Evolutionary conservation across 2,888 invertebrate species (phyloP).

Genomic region (Spialia ferax): DNA sequence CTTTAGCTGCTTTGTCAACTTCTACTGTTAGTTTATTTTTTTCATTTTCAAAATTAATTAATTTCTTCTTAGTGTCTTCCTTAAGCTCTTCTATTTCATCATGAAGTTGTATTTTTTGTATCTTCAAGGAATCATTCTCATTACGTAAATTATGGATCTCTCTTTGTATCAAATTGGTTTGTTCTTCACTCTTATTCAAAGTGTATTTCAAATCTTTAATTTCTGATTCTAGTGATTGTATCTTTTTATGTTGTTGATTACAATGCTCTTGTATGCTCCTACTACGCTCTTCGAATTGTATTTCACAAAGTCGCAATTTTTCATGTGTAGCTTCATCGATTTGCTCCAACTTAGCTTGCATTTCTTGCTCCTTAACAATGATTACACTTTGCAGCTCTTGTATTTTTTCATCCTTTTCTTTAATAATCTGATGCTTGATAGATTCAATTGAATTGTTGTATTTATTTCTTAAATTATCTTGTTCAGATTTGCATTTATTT

Average conservation of each 20-base stretch:
- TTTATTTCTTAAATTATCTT: slow-evolving; percentile 69
- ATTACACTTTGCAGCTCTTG: slow-evolving; percentile 69
- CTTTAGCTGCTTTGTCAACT: slow-evolving; percentile 74
- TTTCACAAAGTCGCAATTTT: slow-evolving; percentile 77
- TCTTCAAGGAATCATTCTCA: slow-evolving; percentile 61
- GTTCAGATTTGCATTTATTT: slow-evolving; percentile 68
- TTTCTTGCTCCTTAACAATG: slow-evolving; percentile 68
- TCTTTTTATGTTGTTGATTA: slow-evolving; percentile 65
- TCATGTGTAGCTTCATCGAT: slow-evolving; percentile 77
- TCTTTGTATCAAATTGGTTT: slow-evolving; percentile 60
- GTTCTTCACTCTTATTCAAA: slow-evolving; percentile 63
- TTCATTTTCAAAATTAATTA: slow-evolving; percentile 75
- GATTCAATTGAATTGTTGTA: slow-evolving; percentile 67
- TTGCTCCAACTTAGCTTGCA: slow-evolving; percentile 80
- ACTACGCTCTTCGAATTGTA: slow-evolving; percentile 79
- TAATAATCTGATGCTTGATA: slow-evolving; percentile 66
- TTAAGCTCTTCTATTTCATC: slow-evolving; percentile 67
- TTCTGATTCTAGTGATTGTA: slow-evolving; percentile 69
- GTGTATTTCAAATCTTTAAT: slow-evolving; percentile 67
- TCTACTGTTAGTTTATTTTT: slow-evolving; percentile 75
- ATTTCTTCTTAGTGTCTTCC: slow-evolving; percentile 69
- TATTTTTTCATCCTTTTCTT: slow-evolving; percentile 71
- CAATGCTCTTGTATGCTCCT: slow-evolving; percentile 71
- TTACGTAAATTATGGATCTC: slow-evolving; percentile 64
- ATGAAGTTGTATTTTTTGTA: slow-evolving; percentile 59